Conservation (phyloP, 1,140 invertebrate genomes). For the Watersipora subatra region DNA sequence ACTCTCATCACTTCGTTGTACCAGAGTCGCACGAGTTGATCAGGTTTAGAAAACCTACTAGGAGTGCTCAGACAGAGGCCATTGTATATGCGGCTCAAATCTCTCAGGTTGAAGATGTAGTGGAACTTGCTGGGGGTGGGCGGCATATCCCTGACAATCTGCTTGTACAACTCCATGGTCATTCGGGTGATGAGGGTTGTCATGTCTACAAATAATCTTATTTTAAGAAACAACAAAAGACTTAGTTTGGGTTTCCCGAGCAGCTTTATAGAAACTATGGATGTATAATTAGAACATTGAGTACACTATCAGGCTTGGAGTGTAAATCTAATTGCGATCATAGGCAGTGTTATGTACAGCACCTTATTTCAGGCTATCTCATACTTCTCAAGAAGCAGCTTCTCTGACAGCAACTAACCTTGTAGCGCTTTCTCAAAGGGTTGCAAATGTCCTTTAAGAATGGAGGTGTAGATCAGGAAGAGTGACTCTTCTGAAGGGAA, state of each 20-base stretch:
- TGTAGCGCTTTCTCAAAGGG: constrained; percentile 55
- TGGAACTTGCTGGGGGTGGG: constrained; percentile 84
- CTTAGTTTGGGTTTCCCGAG: no score
- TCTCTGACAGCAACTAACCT: no score
- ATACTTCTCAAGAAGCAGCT: no score
- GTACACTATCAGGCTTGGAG: no score
- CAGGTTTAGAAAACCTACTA: constrained; percentile 48
- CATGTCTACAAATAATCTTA: constrained; percentile 32
- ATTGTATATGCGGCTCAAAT: constrained; percentile 65
- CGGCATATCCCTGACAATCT: constrained; percentile 58
- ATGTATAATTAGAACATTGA: no score
- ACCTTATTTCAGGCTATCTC: no score
- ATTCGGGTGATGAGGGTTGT: constrained; percentile 55
- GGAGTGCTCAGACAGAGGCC: constrained; percentile 63
- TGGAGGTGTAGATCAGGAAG: constrained; percentile 51
- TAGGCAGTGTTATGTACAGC: no score
- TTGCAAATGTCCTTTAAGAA: constrained; percentile 59
- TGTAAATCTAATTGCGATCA: no score
- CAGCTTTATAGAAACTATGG: no score
- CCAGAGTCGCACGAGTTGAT: constrained; percentile 70
- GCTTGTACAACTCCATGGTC: constrained; percentile 70
- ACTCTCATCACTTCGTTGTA: constrained; percentile 73
- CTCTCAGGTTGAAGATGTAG: constrained; percentile 82
- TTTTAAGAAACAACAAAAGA: no score
- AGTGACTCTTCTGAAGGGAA: constrained; percentile 55